A percentile compares a stretch with the other conserved stretches of the same genome.
phyloP scores from a whole-genome alignment of 2,113 vertebrate species.

The Colinus virginianus region DNA sequence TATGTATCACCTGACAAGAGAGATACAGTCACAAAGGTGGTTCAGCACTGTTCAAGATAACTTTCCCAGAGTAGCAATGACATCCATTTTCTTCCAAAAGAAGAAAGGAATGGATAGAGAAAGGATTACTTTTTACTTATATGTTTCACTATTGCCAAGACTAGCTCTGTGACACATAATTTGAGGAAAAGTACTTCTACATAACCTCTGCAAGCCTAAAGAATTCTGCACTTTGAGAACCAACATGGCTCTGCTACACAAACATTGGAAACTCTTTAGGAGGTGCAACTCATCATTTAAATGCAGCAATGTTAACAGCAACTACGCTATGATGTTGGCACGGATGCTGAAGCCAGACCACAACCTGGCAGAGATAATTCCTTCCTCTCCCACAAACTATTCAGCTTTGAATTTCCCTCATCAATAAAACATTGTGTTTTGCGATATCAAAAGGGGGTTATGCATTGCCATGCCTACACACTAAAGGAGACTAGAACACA shows the following conservation, averaged over 20 bases:
- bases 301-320: neutral
- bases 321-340: rapidly evolving
- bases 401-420: neutral
- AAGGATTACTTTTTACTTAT: conserved; percentile 47
- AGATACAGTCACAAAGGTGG: conserved; percentile 26
- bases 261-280: neutral
- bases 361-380: neutral
- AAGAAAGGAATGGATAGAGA: conserved; percentile 5
- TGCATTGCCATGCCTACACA: neutral
- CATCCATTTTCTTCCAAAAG: neutral
- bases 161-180: neutral
- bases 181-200: neutral
- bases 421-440: neutral
- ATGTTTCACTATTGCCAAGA: neutral
- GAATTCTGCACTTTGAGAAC: neutral
- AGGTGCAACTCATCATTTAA: neutral
- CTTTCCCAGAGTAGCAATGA: neutral
- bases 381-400: neutral
- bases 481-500: neutral
- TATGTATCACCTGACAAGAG: conserved; percentile 30
- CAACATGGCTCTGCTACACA: neutral
- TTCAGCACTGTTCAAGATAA: neutral
- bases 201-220: neutral
- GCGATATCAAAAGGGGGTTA: neutral
- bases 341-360: neutral